These are phyloP conservation scores for Montifringilla adamsi DNA, from an alignment of 2,113 vertebrate species.

Conservation along the genomic window DNA sequence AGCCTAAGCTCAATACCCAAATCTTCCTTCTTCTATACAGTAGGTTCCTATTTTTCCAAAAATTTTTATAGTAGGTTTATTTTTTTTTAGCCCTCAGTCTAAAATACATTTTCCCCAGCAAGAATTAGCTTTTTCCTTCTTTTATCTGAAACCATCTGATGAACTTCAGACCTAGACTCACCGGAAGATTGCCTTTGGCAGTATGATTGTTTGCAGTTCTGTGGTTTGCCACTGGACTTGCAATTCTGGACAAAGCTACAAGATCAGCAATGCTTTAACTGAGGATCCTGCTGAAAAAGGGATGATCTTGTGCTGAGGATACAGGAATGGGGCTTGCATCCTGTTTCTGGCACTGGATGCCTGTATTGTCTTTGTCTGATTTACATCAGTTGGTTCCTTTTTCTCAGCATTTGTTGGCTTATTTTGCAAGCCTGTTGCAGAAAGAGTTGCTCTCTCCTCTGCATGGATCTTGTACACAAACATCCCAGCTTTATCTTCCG, in stretches of 20 bases:
- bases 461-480: background rate
- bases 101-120: background rate
- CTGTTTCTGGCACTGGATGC: background rate
- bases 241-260: background rate
- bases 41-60: background rate
- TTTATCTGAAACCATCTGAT: background rate
- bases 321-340: background rate
- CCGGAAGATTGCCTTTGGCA: background rate
- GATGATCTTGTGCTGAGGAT: background rate
- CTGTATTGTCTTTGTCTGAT: background rate
- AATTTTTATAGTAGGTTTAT: background rate
- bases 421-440: background rate
- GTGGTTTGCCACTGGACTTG: background rate
- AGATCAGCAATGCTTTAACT: background rate
- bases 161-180: background rate
- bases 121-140: background rate
- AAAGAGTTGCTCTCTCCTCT: background rate
- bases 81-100: background rate
- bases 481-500: background rate
- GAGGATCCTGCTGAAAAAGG: background rate
- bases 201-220: background rate
- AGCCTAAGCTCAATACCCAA: background rate
- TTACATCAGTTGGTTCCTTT: background rate
- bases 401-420: background rate
- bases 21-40: background rate